Conservation (phyloP, 2,113 vertebrate genomes). For the Megalops atlanticus region DNA sequence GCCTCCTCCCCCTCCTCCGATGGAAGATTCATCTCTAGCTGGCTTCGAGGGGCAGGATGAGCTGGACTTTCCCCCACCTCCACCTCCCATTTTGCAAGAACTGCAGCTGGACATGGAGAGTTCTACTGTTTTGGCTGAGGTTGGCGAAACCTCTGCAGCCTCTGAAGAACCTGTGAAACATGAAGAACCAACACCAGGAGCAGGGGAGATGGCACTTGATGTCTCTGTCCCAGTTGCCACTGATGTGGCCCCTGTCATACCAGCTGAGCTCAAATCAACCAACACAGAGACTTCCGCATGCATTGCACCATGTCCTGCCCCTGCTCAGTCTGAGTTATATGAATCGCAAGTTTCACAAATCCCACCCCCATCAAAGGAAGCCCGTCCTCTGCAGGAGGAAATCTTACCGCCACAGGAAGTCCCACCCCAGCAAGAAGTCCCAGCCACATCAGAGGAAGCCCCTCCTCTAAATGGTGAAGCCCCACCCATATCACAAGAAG, state of each 20-base stretch:
- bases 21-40: conserved; percentile 75
- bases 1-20: conserved; percentile 85
- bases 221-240: conserved; percentile 9
- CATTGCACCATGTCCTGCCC: background rate
- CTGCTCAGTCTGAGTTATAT: background rate
- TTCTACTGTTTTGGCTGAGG: conserved; percentile 12
- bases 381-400: background rate
- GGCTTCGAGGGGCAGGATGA: conserved; percentile 85
- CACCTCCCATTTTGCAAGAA: conserved; percentile 56
- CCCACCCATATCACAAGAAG: conserved; percentile 8
- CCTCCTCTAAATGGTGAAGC: conserved; percentile 3
- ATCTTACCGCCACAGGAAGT: background rate
- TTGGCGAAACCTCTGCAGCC: conserved; percentile 3
- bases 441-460: conserved; percentile 27
- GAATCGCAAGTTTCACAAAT: background rate
- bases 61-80: conserved; percentile 72
- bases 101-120: conserved; percentile 38
- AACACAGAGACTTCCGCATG: background rate
- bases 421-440: background rate
- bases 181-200: conserved; percentile 29
- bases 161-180: conserved; percentile 14
- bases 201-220: background rate
- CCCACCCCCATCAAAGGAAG: background rate
- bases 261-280: background rate
- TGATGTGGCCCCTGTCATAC: background rate